These are phyloP conservation scores for Eutolmus rufibarbis DNA, from an alignment of 2,888 invertebrate species.

Conservation along the genomic window DNA sequence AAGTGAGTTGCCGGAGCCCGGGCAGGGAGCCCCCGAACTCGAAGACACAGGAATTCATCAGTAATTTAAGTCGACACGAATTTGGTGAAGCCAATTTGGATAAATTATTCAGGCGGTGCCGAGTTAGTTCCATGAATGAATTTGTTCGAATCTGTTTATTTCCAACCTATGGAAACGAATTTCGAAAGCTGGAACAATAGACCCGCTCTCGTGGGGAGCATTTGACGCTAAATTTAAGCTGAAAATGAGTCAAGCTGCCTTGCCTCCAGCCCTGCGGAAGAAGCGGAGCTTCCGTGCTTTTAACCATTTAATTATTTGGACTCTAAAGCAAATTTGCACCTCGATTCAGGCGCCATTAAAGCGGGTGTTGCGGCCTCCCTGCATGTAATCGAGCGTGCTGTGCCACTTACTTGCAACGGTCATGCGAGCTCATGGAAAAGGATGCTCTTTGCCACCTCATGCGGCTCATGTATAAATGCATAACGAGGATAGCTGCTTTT, in stretches of 20 bases:
- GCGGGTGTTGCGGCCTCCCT: not conserved
- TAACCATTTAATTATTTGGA: not conserved
- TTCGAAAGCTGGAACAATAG: not conserved
- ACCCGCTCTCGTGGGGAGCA: not conserved
- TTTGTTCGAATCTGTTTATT: not conserved
- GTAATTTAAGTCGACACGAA: conserved; percentile 6
- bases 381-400: not conserved
- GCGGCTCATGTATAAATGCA: not conserved
- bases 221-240: not conserved
- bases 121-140: conserved; percentile 6
- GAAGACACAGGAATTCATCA: conserved; percentile 5
- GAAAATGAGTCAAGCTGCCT: not conserved
- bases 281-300: not conserved
- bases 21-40: not conserved
- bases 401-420: not conserved
- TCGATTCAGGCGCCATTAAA: not conserved
- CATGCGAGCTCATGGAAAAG: not conserved
- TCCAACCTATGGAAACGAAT: not conserved
- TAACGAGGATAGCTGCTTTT: not conserved
- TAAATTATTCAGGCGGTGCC: conserved; percentile 17
- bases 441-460: not conserved
- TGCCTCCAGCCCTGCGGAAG: not conserved
- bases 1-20: not conserved
- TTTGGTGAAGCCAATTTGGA: not conserved
- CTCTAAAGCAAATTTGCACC: not conserved